phyloP scores from a whole-genome alignment of 2,888 invertebrate genomes.

The Boloria selene region DNA sequence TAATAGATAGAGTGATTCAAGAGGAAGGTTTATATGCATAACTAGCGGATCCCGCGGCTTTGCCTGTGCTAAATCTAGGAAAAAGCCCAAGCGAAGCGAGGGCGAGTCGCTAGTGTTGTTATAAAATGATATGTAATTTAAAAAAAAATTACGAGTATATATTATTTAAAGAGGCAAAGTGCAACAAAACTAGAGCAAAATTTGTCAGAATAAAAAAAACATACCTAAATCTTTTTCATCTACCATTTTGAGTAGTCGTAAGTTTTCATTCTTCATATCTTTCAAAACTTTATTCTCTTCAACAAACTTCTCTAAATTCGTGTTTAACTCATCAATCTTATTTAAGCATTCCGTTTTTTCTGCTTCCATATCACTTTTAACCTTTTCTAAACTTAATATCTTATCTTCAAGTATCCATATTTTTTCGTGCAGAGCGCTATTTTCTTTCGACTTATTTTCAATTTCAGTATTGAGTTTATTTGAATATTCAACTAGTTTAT shows the following conservation, averaged over 20 bases:
- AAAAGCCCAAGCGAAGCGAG: no score
- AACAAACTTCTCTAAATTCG: conserved; percentile 52
- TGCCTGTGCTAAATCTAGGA: no score
- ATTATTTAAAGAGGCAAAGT: background rate
- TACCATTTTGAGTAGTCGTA: conserved; percentile 41
- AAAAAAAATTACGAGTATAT: background rate
- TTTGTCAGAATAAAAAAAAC: background rate
- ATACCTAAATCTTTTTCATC: conserved; percentile 56
- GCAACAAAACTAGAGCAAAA: background rate
- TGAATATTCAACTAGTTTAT: conserved; percentile 44
- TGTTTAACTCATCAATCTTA: conserved; percentile 39
- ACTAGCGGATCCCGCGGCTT: no score
- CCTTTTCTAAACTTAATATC: conserved; percentile 30
- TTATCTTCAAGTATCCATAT: conserved; percentile 26
- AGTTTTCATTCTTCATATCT: conserved; percentile 42
- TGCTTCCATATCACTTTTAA: conserved; percentile 29
- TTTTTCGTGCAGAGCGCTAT: conserved; percentile 26
- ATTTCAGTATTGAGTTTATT: conserved; percentile 40
- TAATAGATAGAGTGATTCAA: no score
- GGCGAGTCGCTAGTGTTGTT: no score
- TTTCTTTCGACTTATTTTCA: conserved; percentile 34
- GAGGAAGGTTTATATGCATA: no score
- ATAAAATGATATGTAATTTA: no score
- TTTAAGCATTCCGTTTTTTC: conserved; percentile 33
- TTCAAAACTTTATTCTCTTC: conserved; percentile 41